A percentile compares a stretch with the other conserved stretches of the same genome.
Evolutionary conservation across 2,113 vertebrate genomes (phyloP).

Genomic region (Pampusana beccarii): DNA sequence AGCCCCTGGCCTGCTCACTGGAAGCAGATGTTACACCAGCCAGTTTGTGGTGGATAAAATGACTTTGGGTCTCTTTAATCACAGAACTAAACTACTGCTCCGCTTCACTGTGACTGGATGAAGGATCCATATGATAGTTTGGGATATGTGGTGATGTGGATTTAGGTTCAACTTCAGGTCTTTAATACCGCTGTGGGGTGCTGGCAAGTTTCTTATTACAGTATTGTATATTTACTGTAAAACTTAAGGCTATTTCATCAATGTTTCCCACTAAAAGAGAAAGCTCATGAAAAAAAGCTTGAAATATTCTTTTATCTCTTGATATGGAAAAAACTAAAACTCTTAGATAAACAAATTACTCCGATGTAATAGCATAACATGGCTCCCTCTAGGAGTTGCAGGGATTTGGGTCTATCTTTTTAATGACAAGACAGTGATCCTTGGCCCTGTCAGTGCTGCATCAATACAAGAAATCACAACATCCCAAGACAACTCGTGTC

Average conservation of each 20-base stretch:
- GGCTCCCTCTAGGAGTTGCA: background rate
- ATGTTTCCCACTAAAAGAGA: background rate
- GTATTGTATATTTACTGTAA: background rate
- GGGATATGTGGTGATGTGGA: background rate
- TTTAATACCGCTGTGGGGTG: background rate
- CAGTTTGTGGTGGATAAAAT: constrained; percentile 18
- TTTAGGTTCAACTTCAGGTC: background rate
- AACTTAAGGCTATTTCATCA: background rate
- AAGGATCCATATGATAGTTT: background rate
- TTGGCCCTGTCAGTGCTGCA: background rate
- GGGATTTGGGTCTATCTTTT: background rate
- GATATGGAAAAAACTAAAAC: background rate
- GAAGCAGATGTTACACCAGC: constrained; percentile 12
- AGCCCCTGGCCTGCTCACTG: background rate
- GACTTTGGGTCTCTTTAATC: background rate
- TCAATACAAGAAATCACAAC: background rate
- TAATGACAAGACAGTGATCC: background rate
- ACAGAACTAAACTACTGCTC: constrained; percentile 18
- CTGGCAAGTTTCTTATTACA: background rate
- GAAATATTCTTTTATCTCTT: background rate
- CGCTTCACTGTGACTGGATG: background rate
- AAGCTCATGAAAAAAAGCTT: background rate
- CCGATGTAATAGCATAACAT: background rate
- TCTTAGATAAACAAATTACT: background rate
- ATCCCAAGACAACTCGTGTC: background rate